phyloP scores from a whole-genome alignment of 2,113 vertebrate species.

The Phylloscopus trochiloides region DNA sequence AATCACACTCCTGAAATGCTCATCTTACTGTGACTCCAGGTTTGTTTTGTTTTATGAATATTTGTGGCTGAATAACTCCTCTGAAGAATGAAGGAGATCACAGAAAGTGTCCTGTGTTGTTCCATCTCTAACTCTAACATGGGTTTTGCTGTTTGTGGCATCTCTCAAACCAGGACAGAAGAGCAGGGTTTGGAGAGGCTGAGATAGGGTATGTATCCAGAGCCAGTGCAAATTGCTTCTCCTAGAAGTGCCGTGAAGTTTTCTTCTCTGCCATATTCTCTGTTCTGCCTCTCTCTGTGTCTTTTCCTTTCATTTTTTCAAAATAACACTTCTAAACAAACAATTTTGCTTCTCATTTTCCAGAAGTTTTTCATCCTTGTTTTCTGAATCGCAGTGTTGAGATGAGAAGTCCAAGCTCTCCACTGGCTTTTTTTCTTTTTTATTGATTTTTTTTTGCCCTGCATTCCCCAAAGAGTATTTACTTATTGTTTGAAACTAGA shows the following conservation, averaged over 20 bases:
- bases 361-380: not conserved
- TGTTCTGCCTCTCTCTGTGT: not conserved
- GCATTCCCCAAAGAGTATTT: not conserved
- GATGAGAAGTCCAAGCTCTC: not conserved
- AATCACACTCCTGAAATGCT: not conserved
- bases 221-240: not conserved
- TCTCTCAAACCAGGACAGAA: not conserved
- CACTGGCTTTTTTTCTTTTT: not conserved
- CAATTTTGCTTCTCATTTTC: not conserved
- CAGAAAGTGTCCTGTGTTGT: not conserved
- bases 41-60: not conserved
- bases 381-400: not conserved
- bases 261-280: not conserved
- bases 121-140: not conserved
- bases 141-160: not conserved
- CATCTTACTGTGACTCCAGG: not conserved
- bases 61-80: not conserved
- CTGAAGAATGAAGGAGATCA: not conserved
- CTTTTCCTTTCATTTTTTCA: not conserved
- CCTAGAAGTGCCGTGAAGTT: not conserved
- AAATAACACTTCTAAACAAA: not conserved
- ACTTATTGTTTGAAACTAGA: not conserved
- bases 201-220: not conserved
- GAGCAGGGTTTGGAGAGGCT: not conserved
- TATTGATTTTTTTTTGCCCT: not conserved